These are phyloP conservation scores for Cepaea hortensis DNA, from an alignment of 2,888 invertebrate genomes.

Conservation along the genomic window DNA sequence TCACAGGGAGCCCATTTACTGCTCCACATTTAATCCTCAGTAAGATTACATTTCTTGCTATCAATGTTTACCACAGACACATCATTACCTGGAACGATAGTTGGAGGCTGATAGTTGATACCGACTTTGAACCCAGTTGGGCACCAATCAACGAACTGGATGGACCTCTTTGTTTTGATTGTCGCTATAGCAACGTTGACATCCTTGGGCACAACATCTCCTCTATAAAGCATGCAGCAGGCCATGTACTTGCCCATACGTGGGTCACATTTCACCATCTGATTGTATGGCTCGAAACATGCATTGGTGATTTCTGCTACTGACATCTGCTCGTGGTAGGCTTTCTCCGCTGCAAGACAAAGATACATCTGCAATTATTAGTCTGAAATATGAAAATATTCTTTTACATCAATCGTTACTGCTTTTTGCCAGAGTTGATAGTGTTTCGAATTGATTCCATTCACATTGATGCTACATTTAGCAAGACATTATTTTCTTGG, in stretches of 20 bases:
- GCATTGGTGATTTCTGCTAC: conserved; percentile 67
- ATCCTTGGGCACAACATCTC: conserved; percentile 73
- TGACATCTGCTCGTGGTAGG: conserved; percentile 88
- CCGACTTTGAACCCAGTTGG: conserved; percentile 79
- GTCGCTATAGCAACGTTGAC: conserved; percentile 72
- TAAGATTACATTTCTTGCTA: no score
- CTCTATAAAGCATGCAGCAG: conserved; percentile 74
- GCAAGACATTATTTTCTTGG: no score
- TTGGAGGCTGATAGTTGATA: conserved; percentile 86
- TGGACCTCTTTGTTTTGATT: conserved; percentile 70
- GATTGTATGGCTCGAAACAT: conserved; percentile 67
- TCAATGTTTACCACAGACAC: no score
- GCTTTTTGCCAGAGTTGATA: no score
- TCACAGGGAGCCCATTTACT: no score
- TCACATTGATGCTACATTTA: no score
- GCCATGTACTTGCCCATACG: conserved; percentile 77
- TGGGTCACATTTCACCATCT: conserved; percentile 74
- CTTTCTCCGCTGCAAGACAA: conserved; percentile 89
- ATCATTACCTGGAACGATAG: conserved; percentile 29
- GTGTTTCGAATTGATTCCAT: no score
- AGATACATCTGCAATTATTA: no score
- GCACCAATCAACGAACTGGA: conserved; percentile 71
- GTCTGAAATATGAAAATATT: no score
- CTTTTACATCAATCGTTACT: no score
- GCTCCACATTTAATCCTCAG: no score